Conservation (phyloP, 1,140 invertebrate genomes). For the Drosophila elegans region DNA sequence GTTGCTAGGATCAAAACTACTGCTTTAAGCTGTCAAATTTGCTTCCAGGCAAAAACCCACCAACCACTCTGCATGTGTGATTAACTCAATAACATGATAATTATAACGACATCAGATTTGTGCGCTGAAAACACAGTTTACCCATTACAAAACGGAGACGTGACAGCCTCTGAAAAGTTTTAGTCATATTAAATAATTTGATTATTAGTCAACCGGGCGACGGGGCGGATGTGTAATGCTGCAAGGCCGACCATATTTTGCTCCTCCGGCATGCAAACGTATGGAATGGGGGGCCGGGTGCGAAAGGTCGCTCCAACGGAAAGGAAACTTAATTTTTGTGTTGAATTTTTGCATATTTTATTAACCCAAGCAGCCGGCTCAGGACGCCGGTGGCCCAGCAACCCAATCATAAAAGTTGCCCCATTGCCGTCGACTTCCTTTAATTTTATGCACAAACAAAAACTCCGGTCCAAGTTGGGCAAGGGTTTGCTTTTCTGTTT, state of each 20-base stretch:
- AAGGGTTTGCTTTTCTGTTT: slow-evolving; percentile 43
- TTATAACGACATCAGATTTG: slow-evolving; percentile 62
- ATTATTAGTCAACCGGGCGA: slow-evolving; percentile 61
- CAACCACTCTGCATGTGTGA: slow-evolving; percentile 23
- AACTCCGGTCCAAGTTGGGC: slow-evolving; percentile 55
- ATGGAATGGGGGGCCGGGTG: neutral
- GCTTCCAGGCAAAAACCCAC: slow-evolving; percentile 1
- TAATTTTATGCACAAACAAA: slow-evolving; percentile 82
- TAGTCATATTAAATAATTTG: slow-evolving; percentile 73
- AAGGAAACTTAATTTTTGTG: slow-evolving; percentile 75
- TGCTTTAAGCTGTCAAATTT: slow-evolving; percentile 18
- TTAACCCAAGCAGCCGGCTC: slow-evolving; percentile 74
- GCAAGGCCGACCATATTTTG: slow-evolving; percentile 25
- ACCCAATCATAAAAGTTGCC: slow-evolving; percentile 78
- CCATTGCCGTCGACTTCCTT: slow-evolving; percentile 40
- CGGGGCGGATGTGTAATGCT: slow-evolving; percentile 54
- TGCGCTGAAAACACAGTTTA: slow-evolving; percentile 56
- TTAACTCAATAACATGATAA: slow-evolving; percentile 66
- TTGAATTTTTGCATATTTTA: slow-evolving; percentile 78
- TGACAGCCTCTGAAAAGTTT: slow-evolving; percentile 66
- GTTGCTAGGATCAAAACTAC: slow-evolving; percentile 11
- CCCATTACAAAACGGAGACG: slow-evolving; percentile 53
- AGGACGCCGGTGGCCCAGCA: slow-evolving; percentile 55
- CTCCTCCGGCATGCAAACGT: neutral
- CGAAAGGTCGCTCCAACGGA: slow-evolving; percentile 54